Conservation (phyloP, 2,797 vertebrate genomes). For the Typhlichthys subterraneus region DNA sequence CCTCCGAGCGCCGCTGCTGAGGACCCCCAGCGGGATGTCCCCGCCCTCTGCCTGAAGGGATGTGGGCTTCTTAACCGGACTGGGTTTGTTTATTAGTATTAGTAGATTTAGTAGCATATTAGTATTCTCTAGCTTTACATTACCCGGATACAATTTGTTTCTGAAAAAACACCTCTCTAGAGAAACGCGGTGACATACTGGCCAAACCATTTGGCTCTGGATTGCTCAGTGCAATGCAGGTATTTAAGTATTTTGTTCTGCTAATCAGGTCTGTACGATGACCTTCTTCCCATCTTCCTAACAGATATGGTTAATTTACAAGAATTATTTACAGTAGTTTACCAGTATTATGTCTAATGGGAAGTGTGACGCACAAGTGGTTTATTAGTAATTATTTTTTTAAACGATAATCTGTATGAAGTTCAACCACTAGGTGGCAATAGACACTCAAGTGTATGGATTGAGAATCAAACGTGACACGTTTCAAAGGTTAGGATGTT, state of each 20-base stretch:
- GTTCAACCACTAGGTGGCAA: constrained; percentile 55
- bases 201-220: neutral
- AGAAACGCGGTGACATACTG: too few species aligned
- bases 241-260: neutral
- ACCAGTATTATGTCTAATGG: neutral
- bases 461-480: neutral
- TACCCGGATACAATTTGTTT: too few species aligned
- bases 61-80: constrained; percentile 4
- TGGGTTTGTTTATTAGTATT: constrained; percentile 3
- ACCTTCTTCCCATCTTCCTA: neutral
- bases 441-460: neutral
- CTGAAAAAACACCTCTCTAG: too few species aligned
- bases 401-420: neutral
- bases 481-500: constrained; percentile 6
- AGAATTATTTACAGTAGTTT: neutral
- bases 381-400: neutral
- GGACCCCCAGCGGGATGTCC: neutral
- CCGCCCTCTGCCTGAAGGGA: neutral
- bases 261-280: neutral
- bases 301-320: neutral
- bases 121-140: too few species aligned
- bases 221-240: neutral
- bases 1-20: constrained; percentile 79
- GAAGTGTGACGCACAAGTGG: neutral
- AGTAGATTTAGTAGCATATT: too few species aligned